Base-by-base conservation (phyloP, 2,888 invertebrate genomes). In the Eupithecia dodoneata region DNA sequence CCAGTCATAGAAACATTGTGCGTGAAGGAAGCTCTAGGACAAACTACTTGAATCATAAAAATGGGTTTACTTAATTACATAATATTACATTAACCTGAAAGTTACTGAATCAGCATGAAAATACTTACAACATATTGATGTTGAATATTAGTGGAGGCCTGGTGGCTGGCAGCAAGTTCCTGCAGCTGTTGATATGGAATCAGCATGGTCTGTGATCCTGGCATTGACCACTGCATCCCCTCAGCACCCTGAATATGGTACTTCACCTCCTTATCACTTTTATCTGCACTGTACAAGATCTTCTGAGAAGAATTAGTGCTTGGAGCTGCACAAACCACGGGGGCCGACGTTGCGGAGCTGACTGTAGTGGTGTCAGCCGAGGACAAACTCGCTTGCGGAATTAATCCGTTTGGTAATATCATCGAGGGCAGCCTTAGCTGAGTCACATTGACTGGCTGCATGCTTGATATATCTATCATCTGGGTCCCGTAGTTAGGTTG, bases 121-220 rank as follows among this genome's bases (percentile, higher is more conserved):
- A 47, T 71, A 93, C 94, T 93, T 82, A 95, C 95, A 75, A 95
- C 94, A 92, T 90, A 95, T 79, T 94, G 95, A 74, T 95, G 90
- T 76, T 94, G 95, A 42, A 95, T 82, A 81, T 93, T 94, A 13
- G 91, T 81, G 74, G 94, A 79, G 9, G 92, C 93, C 52, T 90
- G 84, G 79, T 93, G 94, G 80, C 88, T 89, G 3, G 90, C 85
- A 2, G 93, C 85, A 45, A 94, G 85, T 65, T 95, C 95, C 80
- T 95, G 95, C 4, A 95, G 82, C 79, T 94, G 94, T 81, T 95
- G 95, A 78, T 95, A 95, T 4, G 95, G 95, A 78, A 95, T 94
- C 76, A 94, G 81, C 95, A 95, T 95, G 10, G 95, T 95, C 81
- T 95, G 95, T 0, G 94, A 93, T 0, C 94, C 94, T 0, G 95